Base-by-base conservation (phyloP, 2,113 vertebrate species). In the Scortum barcoo region DNA sequence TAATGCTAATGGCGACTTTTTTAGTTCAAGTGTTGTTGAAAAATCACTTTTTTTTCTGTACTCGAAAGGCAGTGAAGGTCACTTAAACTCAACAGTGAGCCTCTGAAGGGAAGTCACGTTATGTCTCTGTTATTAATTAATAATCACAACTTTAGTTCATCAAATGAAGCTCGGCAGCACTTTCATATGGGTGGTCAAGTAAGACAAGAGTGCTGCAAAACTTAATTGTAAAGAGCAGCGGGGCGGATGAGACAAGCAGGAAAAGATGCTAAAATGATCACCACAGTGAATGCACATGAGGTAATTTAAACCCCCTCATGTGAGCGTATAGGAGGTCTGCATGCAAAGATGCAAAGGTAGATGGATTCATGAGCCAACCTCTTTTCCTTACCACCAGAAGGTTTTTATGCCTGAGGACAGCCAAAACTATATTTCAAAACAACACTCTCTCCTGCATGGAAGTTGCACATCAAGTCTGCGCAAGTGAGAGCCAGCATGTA, bases 361-460 rank as follows among this genome's bases (percentile, higher is more conserved):
- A 24, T 51, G 19, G 11, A 51, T 56, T 71, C 11, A 60, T 61
- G 7, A 38, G 38, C n/a, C 36, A 24, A 36, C 78, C 1, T 2
- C 24, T 36, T 56, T 50, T 77, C 8, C 16, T 66, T 42, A 7
- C 22, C n/a, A 5, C 62, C 26, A 60, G 24, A 28, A 58, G 44
- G n/a, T 10, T 12, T 12, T 54, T 40, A 24, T 38, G 9, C 42
- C 53, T 53, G 28, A 53, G 53, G 80, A 76, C 19, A 67, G n/a
- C 24, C 14, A 12, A 50, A 36, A 56, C 26, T 67, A 19, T 68
- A 46, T 76, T 61, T 74, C 74, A 19, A 80, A 58, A 14, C 44
- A 53, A 57, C 63, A 36, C 30, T 38, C 20, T 73, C 17, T 65
- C 22, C 60, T 67, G 30, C 63, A n/a, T 63, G 53, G 58, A 51